Evolutionary conservation across 2,113 vertebrate genomes (phyloP), one percentile per base, ranked within the genome.

Genomic region (Zosterops pallidus): DNA sequence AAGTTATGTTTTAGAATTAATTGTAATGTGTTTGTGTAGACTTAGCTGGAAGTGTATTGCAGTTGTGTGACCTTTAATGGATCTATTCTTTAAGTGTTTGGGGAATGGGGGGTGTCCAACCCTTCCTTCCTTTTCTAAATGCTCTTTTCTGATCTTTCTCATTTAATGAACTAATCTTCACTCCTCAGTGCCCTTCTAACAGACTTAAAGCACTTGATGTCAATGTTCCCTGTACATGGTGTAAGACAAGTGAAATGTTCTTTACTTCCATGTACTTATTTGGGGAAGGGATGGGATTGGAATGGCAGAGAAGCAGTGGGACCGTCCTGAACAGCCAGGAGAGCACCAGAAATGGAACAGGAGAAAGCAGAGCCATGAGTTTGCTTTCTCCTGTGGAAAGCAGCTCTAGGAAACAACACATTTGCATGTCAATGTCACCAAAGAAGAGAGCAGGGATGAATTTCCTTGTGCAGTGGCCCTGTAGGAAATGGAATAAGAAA

Each of bases 291-390:
- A 6, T 31, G 26, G 22, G 24, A 4, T 2, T 92, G 81, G 14
- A 20, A 8, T 69, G 25, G 53, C 77, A 33, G 59, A 69, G 70
- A 26, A 72, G 22, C 59, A 37, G 37, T 28, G 13, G 33, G 42
- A 42, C 56, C 56, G 28, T 52, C 1, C 0, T 18, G 25, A 47
- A 5, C 42, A 55, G 12, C 53, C 14, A 9, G 3, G 5, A n/a
- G 29, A 83, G 41, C 25, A 12, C 49, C 37, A 53, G 65, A 53
- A 77, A 20, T 14, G 18, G 17, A 71, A 5, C 2, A 47, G 28
- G n/a, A 74, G 76, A 65, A 77, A 80, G 37, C 41, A 52, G 57
- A 90, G 25, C 17, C 55, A 1, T 0, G 0, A 22, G 33, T 50
- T 79, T 62, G 49, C 42, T 74, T 72, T 47, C 12, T 80, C 6